Percentiles rank a stretch among this genome's conserved stretches.
phyloP scores from a whole-genome alignment of 2,888 invertebrate species.

The Halictus quadricinctus region DNA sequence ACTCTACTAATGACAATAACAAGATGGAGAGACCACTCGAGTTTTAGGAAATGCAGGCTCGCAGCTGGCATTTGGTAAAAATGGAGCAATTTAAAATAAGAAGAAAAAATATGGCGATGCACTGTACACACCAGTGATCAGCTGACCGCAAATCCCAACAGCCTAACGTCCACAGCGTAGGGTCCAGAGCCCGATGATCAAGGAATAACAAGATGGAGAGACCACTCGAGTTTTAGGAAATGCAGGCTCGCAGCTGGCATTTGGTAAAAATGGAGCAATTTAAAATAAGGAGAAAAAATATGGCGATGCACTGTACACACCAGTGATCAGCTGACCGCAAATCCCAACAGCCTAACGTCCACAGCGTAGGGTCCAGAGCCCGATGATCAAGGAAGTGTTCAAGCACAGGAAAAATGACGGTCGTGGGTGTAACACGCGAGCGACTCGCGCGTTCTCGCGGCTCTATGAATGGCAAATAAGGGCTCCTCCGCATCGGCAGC shows the following conservation, averaged over 20 bases:
- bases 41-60: too few relatives aligned
- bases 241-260: too few relatives aligned
- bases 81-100: too few relatives aligned
- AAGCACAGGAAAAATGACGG: conserved; percentile 43
- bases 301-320: background rate
- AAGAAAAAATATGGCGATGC: too few relatives aligned
- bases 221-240: too few relatives aligned
- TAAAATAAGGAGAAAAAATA: too few relatives aligned
- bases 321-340: background rate
- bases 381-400: conserved; percentile 31
- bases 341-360: background rate
- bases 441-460: conserved; percentile 59
- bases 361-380: background rate
- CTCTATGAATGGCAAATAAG: conserved; percentile 79
- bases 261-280: too few relatives aligned
- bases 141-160: conserved; percentile 13
- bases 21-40: too few relatives aligned
- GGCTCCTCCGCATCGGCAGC: conserved; percentile 48
- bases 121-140: background rate
- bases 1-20: background rate
- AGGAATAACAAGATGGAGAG: too few relatives aligned
- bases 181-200: background rate
- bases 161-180: background rate
- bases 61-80: too few relatives aligned
- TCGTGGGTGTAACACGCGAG: conserved; percentile 70